Conservation (phyloP, 2,113 vertebrate genomes). For the Onychostoma macrolepis region DNA sequence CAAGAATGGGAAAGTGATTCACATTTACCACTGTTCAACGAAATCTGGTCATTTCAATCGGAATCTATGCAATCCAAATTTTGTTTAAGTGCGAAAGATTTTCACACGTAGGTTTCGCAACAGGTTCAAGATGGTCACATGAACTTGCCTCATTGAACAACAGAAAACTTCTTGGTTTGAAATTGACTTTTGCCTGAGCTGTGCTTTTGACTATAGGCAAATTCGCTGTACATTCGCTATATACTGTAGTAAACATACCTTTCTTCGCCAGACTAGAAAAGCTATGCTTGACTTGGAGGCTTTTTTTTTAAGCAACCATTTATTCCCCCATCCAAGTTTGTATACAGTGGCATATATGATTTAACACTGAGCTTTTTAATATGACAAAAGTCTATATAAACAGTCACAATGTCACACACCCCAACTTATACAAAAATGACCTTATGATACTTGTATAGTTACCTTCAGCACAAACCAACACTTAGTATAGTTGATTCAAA, state of each 20-base stretch:
- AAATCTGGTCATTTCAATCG: neutral
- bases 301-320: neutral
- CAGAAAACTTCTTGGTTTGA: neutral
- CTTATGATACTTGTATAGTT: neutral
- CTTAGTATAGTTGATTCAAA: too few species aligned
- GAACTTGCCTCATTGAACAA: neutral
- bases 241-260: neutral
- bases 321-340: neutral
- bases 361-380: neutral
- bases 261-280: neutral
- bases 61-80: neutral
- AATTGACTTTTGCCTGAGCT: neutral
- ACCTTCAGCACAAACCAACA: too few species aligned
- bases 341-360: neutral
- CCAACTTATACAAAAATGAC: neutral
- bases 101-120: neutral
- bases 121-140: neutral
- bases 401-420: neutral
- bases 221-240: neutral
- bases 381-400: neutral
- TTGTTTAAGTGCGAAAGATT: neutral
- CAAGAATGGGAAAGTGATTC: neutral
- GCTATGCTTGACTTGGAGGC: neutral
- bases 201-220: neutral
- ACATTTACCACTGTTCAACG: neutral